Conservation (phyloP, 1,140 invertebrate species). For the Macrocentrus cingulum region DNA sequence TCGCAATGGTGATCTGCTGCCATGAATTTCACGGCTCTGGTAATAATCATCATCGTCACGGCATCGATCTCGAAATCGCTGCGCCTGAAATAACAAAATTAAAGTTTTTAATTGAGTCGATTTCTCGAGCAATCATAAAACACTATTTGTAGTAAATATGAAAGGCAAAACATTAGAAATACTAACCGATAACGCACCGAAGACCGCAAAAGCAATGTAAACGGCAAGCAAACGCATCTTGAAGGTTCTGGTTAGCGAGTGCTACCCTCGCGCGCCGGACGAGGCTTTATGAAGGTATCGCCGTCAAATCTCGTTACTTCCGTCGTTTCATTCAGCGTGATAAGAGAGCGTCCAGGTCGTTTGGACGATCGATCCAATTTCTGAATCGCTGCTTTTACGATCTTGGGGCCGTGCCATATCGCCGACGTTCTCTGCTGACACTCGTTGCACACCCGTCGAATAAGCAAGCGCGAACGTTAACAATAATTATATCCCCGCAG, state of each 20-base stretch:
- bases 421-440: neutral
- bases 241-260: neutral
- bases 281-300: constrained; percentile 6
- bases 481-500: no score
- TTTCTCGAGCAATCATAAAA: no score
- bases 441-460: neutral
- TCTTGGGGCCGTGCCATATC: neutral
- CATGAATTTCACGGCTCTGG: neutral
- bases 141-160: no score
- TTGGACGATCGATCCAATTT: constrained; percentile 15
- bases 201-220: neutral
- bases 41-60: neutral
- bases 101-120: no score
- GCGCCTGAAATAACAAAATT: no score
- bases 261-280: neutral
- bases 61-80: no score
- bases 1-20: no score
- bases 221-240: neutral
- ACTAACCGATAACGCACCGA: neutral
- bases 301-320: constrained; percentile 12
- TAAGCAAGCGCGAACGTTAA: no score
- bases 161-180: no score
- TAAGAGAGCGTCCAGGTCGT: constrained; percentile 13
- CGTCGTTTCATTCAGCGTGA: constrained; percentile 5
- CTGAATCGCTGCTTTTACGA: constrained; percentile 7